Evolutionary conservation across 92 coral and sea anemone species (phyloP).

Genomic region (Epizoanthus fatuus): DNA sequence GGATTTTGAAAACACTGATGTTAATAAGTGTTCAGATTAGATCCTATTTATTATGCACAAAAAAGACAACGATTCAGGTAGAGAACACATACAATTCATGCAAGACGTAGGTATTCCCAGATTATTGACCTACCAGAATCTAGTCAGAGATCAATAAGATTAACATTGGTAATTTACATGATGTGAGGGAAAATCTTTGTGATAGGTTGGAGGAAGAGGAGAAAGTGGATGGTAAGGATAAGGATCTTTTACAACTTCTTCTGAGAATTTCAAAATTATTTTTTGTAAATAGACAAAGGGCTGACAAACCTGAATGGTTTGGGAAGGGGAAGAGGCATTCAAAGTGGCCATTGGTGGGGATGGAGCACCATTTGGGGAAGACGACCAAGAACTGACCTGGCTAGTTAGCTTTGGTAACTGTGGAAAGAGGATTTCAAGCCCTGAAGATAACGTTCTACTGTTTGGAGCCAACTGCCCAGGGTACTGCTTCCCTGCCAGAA

Average conservation of each 20-base stretch:
- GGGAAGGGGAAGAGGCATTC: slow-evolving; percentile 40
- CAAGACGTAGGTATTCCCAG: slow-evolving; percentile 14
- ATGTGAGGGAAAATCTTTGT: slow-evolving; percentile 49
- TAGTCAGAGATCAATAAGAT: slow-evolving; percentile 47
- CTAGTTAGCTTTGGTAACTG: slow-evolving; percentile 51
- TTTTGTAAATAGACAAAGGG: slow-evolving; percentile 42
- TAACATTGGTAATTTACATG: slow-evolving; percentile 52
- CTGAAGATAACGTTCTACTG: slow-evolving; percentile 52
- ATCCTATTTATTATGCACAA: slow-evolving; percentile 56
- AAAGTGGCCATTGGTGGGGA: slow-evolving; percentile 46
- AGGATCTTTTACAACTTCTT: slow-evolving; percentile 50
- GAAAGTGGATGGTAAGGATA: slow-evolving; percentile 58
- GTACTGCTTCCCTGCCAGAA: slow-evolving; percentile 20
- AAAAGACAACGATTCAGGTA: slow-evolving; percentile 24
- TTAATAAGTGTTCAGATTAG: slow-evolving; percentile 46
- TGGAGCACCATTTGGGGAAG: slow-evolving; percentile 35
- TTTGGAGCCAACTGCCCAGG: slow-evolving; percentile 61
- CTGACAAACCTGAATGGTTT: slow-evolving; percentile 50
- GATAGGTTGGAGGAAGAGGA: slow-evolving; percentile 47
- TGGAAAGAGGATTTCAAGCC: slow-evolving; percentile 39
- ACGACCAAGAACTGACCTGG: slow-evolving; percentile 46
- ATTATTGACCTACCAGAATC: slow-evolving; percentile 22
- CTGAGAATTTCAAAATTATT: slow-evolving; percentile 40
- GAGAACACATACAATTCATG: slow-evolving; percentile 30
- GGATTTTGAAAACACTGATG: slow-evolving; percentile 53